A percentile compares a stretch with the other conserved stretches of the same genome.
Evolutionary conservation across 2,797 vertebrate genomes (phyloP).

Genomic region (Cryptoprocta ferox): DNA sequence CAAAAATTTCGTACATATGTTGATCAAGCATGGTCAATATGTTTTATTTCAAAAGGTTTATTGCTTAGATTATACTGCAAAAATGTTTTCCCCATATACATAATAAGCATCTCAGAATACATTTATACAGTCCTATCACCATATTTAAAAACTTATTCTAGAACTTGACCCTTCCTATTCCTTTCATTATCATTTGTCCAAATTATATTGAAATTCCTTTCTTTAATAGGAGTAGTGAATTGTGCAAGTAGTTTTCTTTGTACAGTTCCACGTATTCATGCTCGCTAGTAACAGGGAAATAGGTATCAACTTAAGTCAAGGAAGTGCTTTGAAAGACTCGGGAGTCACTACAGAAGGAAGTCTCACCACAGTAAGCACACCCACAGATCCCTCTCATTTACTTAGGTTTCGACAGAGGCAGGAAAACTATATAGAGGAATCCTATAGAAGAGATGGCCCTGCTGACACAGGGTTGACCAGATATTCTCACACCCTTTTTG

Average conservation of each 20-base stretch:
- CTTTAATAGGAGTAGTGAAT: neutral
- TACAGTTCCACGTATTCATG: neutral
- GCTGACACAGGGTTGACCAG: neutral
- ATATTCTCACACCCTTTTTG: neutral
- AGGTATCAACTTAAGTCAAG: neutral
- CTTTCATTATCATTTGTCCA: neutral
- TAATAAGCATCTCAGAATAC: neutral
- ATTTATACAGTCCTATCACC: neutral
- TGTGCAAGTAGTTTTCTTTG: neutral
- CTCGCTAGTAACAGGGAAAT: neutral
- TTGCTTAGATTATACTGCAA: conserved; percentile 43
- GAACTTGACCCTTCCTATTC: neutral
- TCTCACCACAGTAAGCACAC: neutral
- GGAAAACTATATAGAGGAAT: neutral
- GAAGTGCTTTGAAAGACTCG: neutral
- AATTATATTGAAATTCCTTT: neutral
- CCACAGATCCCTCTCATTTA: neutral
- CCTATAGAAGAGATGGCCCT: neutral
- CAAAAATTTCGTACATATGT: conserved; percentile 47
- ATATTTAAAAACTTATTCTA: conserved; percentile 42
- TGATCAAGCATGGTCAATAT: conserved; percentile 51
- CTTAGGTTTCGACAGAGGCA: neutral
- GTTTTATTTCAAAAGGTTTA: conserved; percentile 66
- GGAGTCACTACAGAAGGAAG: neutral
- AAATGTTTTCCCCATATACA: neutral